These are phyloP conservation scores for Chionodraco myersi DNA, from an alignment of 2,113 vertebrate genomes.

Conservation along the genomic window DNA sequence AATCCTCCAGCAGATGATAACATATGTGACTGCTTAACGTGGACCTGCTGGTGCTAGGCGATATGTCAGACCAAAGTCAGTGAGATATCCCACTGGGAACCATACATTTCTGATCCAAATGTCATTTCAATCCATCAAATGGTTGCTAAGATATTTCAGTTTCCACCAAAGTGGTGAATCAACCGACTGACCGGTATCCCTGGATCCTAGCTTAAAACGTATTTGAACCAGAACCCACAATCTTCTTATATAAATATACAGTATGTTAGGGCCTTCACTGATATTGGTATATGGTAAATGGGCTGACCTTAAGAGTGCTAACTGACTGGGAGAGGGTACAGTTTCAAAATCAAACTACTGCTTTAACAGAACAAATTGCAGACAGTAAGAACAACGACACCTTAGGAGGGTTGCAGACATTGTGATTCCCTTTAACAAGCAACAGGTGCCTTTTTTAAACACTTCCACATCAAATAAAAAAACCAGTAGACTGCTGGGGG, in stretches of 20 bases:
- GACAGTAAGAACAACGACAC: neutral
- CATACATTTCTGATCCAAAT: neutral
- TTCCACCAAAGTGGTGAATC: neutral
- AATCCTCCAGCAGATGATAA: neutral
- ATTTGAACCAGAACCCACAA: too few species aligned
- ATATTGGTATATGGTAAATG: too few species aligned
- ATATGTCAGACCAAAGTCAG: neutral
- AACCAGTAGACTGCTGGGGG: conserved; percentile 49
- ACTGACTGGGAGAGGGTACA: too few species aligned
- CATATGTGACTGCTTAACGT: neutral
- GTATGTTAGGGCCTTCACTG: too few species aligned
- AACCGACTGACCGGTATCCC: neutral
- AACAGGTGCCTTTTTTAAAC: conserved; percentile 75
- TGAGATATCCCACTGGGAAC: neutral
- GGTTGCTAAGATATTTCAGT: neutral
- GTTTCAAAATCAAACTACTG: neutral
- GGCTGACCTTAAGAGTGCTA: too few species aligned
- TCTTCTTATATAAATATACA: too few species aligned
- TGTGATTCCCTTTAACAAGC: conserved; percentile 60
- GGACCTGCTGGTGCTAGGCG: neutral
- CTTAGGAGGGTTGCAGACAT: conserved; percentile 17
- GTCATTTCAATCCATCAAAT: neutral
- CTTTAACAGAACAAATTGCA: neutral
- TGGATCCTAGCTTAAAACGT: neutral
- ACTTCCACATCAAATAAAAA: conserved; percentile 61